A percentile compares a stretch with the other conserved stretches of the same genome.
Evolutionary conservation across 2,888 invertebrate genomes (phyloP).

Genomic region (Drosophila stalkeri): DNA sequence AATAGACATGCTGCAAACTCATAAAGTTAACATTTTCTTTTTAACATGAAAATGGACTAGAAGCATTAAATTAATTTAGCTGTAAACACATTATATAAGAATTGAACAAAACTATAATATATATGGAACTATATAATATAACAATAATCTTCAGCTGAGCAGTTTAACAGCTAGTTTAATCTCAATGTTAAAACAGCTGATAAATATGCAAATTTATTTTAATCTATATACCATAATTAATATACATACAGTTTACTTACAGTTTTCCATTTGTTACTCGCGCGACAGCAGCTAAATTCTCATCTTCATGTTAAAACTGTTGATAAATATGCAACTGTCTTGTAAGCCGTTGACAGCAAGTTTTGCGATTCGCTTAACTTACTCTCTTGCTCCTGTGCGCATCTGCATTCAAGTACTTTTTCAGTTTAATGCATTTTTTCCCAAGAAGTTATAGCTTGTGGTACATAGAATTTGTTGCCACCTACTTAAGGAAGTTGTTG

Average conservation of each 20-base stretch:
- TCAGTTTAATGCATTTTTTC: slow-evolving; percentile 1
- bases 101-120: background rate
- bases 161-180: background rate
- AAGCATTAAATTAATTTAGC: background rate
- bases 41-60: background rate
- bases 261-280: background rate
- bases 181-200: background rate
- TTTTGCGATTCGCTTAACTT: background rate
- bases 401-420: background rate
- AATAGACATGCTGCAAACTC: background rate
- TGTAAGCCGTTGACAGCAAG: background rate
- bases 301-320: background rate
- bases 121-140: background rate
- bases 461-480: slow-evolving; percentile 1
- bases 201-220: background rate
- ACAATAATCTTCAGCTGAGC: background rate
- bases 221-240: no score
- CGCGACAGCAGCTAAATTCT: no score
- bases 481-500: slow-evolving; percentile 23
- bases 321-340: background rate
- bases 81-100: background rate
- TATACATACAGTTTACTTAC: no score
- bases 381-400: background rate
- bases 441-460: background rate
- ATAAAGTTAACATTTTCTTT: background rate